Evolutionary conservation across 35 echinoderm and acorn worm species (phyloP).

Genomic region (Anneissia japonica): DNA sequence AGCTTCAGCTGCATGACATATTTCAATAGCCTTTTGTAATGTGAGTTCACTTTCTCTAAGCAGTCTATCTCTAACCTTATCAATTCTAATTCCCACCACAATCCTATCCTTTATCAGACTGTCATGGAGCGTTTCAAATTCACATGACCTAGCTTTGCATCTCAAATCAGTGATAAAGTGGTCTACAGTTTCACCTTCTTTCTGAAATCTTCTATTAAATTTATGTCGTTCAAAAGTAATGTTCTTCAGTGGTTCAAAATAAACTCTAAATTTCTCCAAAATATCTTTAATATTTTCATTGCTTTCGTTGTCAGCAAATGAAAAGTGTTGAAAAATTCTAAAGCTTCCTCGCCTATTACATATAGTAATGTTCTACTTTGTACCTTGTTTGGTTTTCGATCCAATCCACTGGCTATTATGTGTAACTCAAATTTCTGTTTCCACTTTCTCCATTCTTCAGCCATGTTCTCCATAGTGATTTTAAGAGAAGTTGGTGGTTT

Average conservation of each 20-base stretch:
- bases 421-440: too few relatives aligned
- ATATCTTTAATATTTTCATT: too few relatives aligned
- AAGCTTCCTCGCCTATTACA: too few relatives aligned
- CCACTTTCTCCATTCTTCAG: too few relatives aligned
- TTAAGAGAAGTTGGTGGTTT: too few relatives aligned
- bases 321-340: too few relatives aligned
- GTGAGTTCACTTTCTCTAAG: neutral
- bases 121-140: constrained; percentile 1
- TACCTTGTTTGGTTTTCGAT: too few relatives aligned
- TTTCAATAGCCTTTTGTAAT: constrained; percentile 5
- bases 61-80: neutral
- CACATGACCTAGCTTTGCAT: constrained; percentile 11
- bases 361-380: too few relatives aligned
- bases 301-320: too few relatives aligned
- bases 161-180: neutral
- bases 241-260: constrained; percentile 8
- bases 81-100: neutral
- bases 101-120: constrained; percentile 5
- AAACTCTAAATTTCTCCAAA: too few relatives aligned
- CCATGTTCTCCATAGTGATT: too few relatives aligned
- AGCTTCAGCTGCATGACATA: neutral
- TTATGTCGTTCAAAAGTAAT: constrained; percentile 16
- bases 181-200: neutral
- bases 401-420: too few relatives aligned
- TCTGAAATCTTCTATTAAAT: constrained; percentile 18